Conservation (phyloP, 2,113 vertebrate genomes). For the Castor canadensis region DNA sequence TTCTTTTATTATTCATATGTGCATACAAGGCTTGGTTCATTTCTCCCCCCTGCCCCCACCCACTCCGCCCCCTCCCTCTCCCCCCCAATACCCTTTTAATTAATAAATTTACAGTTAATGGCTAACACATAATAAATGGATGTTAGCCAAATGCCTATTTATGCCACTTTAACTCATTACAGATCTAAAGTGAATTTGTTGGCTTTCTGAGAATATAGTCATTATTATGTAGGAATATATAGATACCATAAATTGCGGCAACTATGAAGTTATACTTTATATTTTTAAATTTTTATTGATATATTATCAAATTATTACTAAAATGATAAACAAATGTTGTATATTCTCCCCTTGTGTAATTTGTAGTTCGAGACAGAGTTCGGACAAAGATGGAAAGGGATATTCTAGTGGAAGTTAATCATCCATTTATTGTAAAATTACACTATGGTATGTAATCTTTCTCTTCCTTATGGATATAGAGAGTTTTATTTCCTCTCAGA, state of each 20-base stretch:
- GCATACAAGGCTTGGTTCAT: no score
- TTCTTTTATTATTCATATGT: no score
- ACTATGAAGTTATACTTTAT: slow-evolving; percentile 23
- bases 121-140: neutral
- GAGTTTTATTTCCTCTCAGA: slow-evolving; percentile 15
- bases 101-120: neutral
- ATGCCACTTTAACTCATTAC: slow-evolving; percentile 14
- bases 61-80: no score
- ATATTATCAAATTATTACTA: neutral
- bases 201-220: slow-evolving; percentile 15
- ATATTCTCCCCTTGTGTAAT: slow-evolving; percentile 36
- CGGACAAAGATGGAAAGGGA: slow-evolving; percentile 99
- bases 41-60: no score
- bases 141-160: neutral
- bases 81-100: no score
- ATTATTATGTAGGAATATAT: neutral
- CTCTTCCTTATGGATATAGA: slow-evolving; percentile 18
- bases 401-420: slow-evolving; percentile 98
- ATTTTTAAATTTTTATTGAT: neutral
- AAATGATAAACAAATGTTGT: neutral
- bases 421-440: slow-evolving; percentile 99
- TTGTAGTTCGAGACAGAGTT: slow-evolving; percentile 95
- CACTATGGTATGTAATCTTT: slow-evolving; percentile 93
- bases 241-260: neutral
- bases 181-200: slow-evolving; percentile 43